Conservation (phyloP, 2,113 vertebrate genomes). For the Hemicordylus capensis region DNA sequence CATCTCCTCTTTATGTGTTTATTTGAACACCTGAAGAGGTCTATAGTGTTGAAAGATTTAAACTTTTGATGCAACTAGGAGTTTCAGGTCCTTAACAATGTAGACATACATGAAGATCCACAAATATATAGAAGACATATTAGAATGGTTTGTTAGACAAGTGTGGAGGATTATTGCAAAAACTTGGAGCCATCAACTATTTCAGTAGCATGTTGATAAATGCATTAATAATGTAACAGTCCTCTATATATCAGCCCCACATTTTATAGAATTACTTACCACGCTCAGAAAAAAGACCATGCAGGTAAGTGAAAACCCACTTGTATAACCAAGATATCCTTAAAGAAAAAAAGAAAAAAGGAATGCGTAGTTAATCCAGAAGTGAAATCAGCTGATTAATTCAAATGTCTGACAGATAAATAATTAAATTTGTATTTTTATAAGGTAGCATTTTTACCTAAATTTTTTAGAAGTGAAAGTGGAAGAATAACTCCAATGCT, state of each 20-base stretch:
- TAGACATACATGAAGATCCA: not conserved
- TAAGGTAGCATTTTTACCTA: conserved; percentile 81
- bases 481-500: conserved; percentile 92
- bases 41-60: not conserved
- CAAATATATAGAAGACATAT: not conserved
- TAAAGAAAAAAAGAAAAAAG: conserved; percentile 52
- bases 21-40: too few relatives aligned
- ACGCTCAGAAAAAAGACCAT: conserved; percentile 96
- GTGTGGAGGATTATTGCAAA: not conserved
- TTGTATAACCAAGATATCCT: conserved; percentile 98
- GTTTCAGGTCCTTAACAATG: too few relatives aligned
- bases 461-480: conserved; percentile 91
- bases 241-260: conserved; percentile 19
- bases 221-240: conserved; percentile 9
- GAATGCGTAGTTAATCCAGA: conserved; percentile 45
- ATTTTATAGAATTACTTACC: conserved; percentile 79
- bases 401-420: not conserved
- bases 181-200: not conserved
- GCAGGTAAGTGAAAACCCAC: conserved; percentile 94
- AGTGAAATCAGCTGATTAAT: conserved; percentile 7
- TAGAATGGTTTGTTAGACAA: not conserved
- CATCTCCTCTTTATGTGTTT: too few relatives aligned
- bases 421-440: conserved; percentile 24
- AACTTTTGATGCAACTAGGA: not conserved
- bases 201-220: not conserved